These are phyloP conservation scores for Brachypodius melanocephalos DNA, from an alignment of 2,113 vertebrate species.

Conservation along the genomic window DNA sequence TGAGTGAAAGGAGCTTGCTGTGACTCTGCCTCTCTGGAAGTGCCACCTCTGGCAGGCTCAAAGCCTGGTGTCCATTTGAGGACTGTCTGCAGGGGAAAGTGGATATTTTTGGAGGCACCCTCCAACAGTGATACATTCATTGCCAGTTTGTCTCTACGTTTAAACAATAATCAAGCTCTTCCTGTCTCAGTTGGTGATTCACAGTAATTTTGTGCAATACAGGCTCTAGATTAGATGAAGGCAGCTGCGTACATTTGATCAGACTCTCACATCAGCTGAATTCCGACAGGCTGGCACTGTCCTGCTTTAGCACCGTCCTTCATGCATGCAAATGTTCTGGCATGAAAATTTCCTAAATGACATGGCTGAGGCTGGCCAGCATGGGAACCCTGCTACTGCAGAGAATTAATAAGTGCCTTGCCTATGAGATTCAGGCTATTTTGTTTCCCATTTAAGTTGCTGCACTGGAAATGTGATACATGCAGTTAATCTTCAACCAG, in stretches of 20 bases:
- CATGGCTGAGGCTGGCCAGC: not conserved
- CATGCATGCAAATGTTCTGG: conserved; percentile 23
- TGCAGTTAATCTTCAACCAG: conserved; percentile 69
- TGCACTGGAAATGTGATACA: conserved; percentile 57
- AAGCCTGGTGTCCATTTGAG: not conserved
- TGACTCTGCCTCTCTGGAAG: not conserved
- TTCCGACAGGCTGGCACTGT: not conserved
- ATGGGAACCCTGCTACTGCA: conserved; percentile 36
- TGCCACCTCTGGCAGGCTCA: not conserved
- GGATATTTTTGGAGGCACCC: not conserved
- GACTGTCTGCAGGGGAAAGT: not conserved
- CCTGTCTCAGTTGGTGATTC: not conserved
- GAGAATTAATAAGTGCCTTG: conserved; percentile 10
- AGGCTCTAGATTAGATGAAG: not conserved
- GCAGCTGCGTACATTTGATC: not conserved
- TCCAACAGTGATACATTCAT: not conserved
- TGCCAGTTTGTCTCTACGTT: not conserved
- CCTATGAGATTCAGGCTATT: not conserved
- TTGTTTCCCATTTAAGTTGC: conserved; percentile 14
- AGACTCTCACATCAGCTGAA: not conserved
- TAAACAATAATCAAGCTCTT: conserved; percentile 21
- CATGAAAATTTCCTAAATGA: conserved; percentile 8
- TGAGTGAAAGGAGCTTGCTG: not conserved
- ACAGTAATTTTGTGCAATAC: not conserved
- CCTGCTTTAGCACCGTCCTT: not conserved